Conservation (phyloP, 2,888 invertebrate genomes). For the Rhopalosiphum nymphaeae region DNA sequence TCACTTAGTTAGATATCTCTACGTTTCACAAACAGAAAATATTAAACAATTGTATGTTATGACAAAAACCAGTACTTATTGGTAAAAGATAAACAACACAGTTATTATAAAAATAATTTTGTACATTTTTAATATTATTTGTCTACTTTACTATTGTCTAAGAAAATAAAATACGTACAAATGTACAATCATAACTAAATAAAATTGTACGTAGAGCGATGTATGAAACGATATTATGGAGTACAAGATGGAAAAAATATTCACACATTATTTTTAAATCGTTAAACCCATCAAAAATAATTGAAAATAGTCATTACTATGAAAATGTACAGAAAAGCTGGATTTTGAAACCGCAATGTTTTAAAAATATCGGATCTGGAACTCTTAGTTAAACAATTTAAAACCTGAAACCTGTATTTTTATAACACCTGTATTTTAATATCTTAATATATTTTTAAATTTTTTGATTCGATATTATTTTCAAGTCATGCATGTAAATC, state of each 20-base stretch:
- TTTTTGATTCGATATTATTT: neutral
- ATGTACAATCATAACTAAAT: too few relatives aligned
- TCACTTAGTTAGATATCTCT: neutral
- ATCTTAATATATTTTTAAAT: neutral
- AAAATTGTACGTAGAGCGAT: too few relatives aligned
- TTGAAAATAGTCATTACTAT: too few relatives aligned
- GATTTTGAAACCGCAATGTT: neutral
- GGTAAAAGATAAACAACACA: neutral
- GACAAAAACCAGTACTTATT: neutral
- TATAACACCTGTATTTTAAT: neutral
- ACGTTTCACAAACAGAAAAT: neutral
- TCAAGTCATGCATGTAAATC: neutral
- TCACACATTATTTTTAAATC: too few relatives aligned
- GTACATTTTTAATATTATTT: neutral
- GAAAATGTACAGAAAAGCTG: neutral
- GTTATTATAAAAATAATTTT: neutral
- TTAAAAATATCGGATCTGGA: neutral
- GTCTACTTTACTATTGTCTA: neutral
- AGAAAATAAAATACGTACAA: too few relatives aligned
- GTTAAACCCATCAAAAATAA: too few relatives aligned
- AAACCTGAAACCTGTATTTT: neutral
- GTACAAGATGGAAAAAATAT: too few relatives aligned
- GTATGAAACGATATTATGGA: too few relatives aligned
- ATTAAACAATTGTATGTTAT: neutral
- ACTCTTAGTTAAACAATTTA: neutral